Base-by-base conservation (phyloP, 2,888 invertebrate genomes). In the Doris montereyensis region DNA sequence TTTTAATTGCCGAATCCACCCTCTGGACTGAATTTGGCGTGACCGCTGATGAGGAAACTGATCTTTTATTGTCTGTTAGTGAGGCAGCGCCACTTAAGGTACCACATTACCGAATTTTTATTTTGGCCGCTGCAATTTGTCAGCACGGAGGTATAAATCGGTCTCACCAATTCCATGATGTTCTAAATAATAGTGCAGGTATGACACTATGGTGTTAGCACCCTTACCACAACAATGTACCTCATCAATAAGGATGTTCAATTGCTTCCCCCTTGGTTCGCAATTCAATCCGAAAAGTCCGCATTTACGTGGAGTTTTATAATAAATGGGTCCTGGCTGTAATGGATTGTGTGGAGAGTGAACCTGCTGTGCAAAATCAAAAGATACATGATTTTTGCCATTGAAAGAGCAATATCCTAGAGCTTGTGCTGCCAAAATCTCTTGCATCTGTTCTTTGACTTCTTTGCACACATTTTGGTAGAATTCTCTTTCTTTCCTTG, bases 321-420 rank as follows among this genome's bases (percentile, higher is more conserved):
- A 86, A 60, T 82, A 83, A 0, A 85, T 62, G n/a, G 85, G 85
- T 28, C 87, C 86, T n/a, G 85, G 85, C 77, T 86, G 85, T 26
- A 79, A 77, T 17, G 85, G 81, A 57, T 84, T 77, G 30, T 76
- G 81, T 1, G 83, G 85, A 57, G 80, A 84, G 52, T 83, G 81
- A 10, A 85, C 80, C 60, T 85, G 85, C 34, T 86, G 85, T 1
- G 83, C 83, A 82, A 79, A 84, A 35, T 85, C 84, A 81, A 83
- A 84, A 10, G 26, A n/a, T n/a, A n/a, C n/a, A n/a, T n/a, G n/a
- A n/a, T n/a, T n/a, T n/a, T n/a, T n/a, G n/a, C n/a, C n/a, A 26
- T n/a, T n/a, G n/a, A n/a, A n/a, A n/a, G n/a, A n/a, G n/a, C n/a
- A n/a, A n/a, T n/a, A n/a, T n/a, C n/a, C n/a, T n/a, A n/a, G n/a